Evolutionary conservation across 1,140 invertebrate species (phyloP).

Genomic region (Bemisia tabaci): DNA sequence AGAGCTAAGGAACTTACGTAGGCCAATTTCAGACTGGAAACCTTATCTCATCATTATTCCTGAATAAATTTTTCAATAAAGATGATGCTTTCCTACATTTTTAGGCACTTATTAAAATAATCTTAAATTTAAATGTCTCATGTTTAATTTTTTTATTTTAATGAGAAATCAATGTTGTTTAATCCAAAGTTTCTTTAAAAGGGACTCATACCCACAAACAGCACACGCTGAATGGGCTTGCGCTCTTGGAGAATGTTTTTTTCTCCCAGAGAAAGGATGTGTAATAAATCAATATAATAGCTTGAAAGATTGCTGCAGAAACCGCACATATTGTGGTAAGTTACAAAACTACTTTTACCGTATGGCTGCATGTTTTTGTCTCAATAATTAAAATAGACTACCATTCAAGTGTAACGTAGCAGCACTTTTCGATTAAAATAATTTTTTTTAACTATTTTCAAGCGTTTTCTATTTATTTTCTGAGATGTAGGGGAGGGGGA

Average conservation of each 20-base stretch:
- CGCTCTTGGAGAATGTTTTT: neutral
- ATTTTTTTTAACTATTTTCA: neutral
- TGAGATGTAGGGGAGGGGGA: neutral
- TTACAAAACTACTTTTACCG: neutral
- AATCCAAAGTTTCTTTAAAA: neutral
- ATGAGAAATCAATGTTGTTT: neutral
- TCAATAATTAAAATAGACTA: neutral
- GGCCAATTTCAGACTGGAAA: too few species aligned
- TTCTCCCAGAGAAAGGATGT: neutral
- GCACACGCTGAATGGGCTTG: neutral
- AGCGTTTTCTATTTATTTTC: neutral
- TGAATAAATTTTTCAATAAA: neutral
- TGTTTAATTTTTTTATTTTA: neutral
- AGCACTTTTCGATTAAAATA: neutral
- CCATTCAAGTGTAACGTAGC: neutral
- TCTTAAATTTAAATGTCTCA: neutral
- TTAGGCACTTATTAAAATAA: neutral
- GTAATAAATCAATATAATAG: neutral
- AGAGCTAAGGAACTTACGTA: too few species aligned
- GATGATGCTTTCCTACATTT: neutral
- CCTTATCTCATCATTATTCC: neutral
- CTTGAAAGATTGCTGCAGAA: neutral
- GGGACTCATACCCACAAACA: neutral
- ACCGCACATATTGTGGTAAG: neutral
- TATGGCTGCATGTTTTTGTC: neutral